phyloP scores from a whole-genome alignment of 2,113 vertebrate species.

The Penelope pileata region DNA sequence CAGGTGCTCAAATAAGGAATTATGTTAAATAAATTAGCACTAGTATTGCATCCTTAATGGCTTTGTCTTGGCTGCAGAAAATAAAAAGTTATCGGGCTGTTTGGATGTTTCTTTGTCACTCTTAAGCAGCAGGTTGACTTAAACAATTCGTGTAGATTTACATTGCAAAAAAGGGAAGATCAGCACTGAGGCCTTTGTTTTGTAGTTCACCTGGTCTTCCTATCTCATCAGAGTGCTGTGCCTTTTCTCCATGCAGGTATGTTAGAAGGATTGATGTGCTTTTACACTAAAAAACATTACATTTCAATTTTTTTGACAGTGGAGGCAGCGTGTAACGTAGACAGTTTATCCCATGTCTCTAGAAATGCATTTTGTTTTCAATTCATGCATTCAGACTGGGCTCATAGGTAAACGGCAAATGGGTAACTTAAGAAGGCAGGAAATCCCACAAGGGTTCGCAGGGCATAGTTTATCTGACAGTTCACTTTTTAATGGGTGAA shows the following conservation, averaged over 20 bases:
- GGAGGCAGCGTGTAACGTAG: neutral
- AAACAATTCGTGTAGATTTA: neutral
- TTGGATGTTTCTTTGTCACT: neutral
- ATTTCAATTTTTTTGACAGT: neutral
- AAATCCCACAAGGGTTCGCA: constrained; percentile 46
- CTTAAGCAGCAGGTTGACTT: neutral
- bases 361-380: constrained; percentile 1
- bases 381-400: neutral
- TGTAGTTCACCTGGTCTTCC: neutral
- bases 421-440: constrained; percentile 49
- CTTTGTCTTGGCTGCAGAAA: neutral
- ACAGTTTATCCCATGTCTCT: neutral
- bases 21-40: constrained; percentile 30
- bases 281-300: neutral
- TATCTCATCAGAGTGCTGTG: neutral
- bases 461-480: constrained; percentile 36
- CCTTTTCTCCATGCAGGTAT: neutral
- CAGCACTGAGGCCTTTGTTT: neutral
- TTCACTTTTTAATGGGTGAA: constrained; percentile 64
- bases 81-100: neutral
- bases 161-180: neutral
- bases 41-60: neutral
- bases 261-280: neutral
- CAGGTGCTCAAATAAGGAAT: constrained; percentile 53
- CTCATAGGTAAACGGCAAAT: neutral